Conservation (phyloP, 1,140 invertebrate genomes). For the Galendromus occidentalis region DNA sequence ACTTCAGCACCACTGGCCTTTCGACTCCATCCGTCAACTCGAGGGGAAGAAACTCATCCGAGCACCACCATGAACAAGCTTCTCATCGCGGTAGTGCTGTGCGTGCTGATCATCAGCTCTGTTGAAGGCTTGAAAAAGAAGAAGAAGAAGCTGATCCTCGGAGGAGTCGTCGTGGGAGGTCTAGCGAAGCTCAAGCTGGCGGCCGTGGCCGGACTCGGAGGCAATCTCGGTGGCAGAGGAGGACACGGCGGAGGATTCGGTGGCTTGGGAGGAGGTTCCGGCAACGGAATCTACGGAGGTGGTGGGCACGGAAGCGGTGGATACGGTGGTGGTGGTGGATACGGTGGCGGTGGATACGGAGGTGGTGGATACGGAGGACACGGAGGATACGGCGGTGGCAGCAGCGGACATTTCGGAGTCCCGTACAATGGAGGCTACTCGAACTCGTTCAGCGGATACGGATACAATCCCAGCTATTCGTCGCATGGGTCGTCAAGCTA, state of each 20-base stretch:
- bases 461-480: not conserved
- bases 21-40: too few relatives aligned
- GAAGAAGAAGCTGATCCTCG: not conserved
- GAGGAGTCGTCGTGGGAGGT: not conserved
- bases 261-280: not conserved
- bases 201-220: not conserved
- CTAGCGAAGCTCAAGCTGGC: slow-evolving; percentile 1
- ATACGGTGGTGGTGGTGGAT: not conserved
- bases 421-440: not conserved
- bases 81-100: not conserved
- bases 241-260: not conserved
- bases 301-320: not conserved
- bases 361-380: not conserved
- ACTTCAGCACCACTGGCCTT: too few relatives aligned
- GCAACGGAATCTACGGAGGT: not conserved
- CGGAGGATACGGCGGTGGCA: not conserved
- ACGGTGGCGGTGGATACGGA: not conserved
- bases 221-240: not conserved
- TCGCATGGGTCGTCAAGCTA: not conserved
- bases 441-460: not conserved
- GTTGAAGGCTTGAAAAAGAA: not conserved
- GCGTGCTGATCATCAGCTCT: not conserved
- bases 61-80: not conserved
- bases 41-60: not conserved
- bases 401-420: not conserved